These are phyloP conservation scores for Triplophysa yarkandensis DNA, from an alignment of 2,797 vertebrate species.

Conservation along the genomic window DNA sequence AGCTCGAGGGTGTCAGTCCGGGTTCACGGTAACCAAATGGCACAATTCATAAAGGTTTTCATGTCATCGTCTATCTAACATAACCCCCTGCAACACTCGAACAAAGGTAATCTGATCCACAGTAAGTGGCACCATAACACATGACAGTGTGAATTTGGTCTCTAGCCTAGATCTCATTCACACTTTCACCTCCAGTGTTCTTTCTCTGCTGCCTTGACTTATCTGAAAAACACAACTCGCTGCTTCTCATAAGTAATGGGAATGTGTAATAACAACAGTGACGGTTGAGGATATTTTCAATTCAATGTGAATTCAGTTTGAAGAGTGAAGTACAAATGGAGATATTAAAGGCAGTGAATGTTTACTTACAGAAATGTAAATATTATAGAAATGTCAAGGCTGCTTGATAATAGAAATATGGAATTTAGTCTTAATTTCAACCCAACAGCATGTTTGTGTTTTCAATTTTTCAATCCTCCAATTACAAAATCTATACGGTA, in stretches of 20 bases:
- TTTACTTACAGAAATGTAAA: not conserved
- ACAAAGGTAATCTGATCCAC: constrained; percentile 24
- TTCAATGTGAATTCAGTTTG: not conserved
- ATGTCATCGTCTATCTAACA: constrained; percentile 1
- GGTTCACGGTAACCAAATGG: not conserved
- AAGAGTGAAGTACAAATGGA: not conserved
- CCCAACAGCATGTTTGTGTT: too few relatives aligned
- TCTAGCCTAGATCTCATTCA: not conserved
- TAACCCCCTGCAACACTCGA: not conserved
- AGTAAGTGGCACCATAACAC: constrained; percentile 7
- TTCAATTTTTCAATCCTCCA: too few relatives aligned
- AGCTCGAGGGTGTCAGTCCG: not conserved
- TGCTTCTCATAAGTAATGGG: not conserved
- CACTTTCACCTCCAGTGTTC: not conserved
- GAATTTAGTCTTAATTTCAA: not conserved
- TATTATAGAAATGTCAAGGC: not conserved
- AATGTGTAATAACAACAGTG: not conserved
- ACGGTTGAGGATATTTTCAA: not conserved
- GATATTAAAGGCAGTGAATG: not conserved
- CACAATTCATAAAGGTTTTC: constrained; percentile 13
- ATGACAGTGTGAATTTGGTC: not conserved
- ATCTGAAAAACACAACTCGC: constrained; percentile 2
- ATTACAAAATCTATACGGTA: too few relatives aligned
- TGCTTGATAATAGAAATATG: not conserved
- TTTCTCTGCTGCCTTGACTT: constrained; percentile 15